Evolutionary conservation across 2,113 vertebrate species (phyloP).

Genomic region (Phaethon lepturus): DNA sequence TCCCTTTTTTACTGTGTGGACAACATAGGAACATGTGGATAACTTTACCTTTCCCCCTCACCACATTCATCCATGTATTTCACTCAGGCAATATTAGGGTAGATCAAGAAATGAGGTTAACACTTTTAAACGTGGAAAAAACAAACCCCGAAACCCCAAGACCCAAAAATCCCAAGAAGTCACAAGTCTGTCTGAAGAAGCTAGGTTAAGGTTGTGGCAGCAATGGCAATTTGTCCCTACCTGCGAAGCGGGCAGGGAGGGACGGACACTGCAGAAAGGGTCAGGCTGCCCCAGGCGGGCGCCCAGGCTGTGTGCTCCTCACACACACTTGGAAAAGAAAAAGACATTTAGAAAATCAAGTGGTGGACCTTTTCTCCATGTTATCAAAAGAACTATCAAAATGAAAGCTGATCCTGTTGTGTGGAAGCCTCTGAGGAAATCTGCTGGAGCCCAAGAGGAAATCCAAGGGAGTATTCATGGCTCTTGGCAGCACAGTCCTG

Average conservation of each 20-base stretch:
- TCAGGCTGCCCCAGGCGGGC: neutral
- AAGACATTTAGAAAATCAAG: neutral
- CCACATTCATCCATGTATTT: neutral
- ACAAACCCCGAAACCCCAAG: neutral
- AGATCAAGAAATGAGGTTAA: neutral
- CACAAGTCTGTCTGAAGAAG: neutral
- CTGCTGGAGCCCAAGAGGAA: neutral
- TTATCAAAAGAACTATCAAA: neutral
- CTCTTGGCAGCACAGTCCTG: neutral
- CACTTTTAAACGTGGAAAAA: neutral
- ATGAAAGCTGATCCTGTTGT: neutral
- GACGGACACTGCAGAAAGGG: rapidly evolving
- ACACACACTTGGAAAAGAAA: neutral
- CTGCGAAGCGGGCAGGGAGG: neutral
- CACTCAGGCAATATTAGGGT: neutral
- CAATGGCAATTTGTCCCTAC: neutral
- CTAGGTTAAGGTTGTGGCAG: neutral
- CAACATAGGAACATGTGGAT: rapidly evolving
- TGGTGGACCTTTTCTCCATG: neutral
- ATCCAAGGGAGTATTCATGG: neutral
- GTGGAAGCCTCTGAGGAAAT: neutral
- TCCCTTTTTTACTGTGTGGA: neutral
- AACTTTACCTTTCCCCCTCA: rapidly evolving
- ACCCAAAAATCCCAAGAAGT: neutral
- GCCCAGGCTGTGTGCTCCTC: neutral